Percentiles rank a stretch among this genome's conserved stretches.
phyloP scores from a whole-genome alignment of 2,888 invertebrate genomes.

The Pseudanteris insignis region DNA sequence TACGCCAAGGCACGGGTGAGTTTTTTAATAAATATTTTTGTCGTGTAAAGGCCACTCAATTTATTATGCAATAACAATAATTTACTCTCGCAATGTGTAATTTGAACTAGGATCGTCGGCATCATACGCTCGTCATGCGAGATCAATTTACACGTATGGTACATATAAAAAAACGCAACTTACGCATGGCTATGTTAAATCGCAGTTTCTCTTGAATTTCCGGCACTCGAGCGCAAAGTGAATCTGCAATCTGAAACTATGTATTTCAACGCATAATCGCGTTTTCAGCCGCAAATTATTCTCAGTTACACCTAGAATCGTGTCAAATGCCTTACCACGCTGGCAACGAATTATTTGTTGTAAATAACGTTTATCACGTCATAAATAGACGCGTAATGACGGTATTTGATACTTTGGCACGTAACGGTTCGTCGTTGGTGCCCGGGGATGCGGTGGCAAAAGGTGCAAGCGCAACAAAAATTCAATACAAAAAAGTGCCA shows the following conservation, averaged over 20 bases:
- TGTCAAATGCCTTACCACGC: conserved; percentile 7
- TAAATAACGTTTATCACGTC: conserved; percentile 38
- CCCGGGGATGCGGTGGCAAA: conserved; percentile 9
- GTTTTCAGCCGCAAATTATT: conserved; percentile 3
- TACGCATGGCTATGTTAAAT: conserved; percentile 12
- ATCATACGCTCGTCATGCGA: conserved; percentile 3
- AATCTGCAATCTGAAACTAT: conserved; percentile 26
- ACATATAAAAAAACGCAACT: conserved; percentile 1
- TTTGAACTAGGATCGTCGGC: conserved; percentile 9
- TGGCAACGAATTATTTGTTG: conserved; percentile 25
- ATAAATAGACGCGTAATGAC: conserved; percentile 33
- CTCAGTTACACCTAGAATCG: conserved; percentile 14
- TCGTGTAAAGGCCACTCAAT: conserved; percentile 2
- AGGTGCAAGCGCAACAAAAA: too few relatives aligned
- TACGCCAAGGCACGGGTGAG: too few relatives aligned
- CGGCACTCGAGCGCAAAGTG: conserved; percentile 2
- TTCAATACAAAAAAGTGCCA: too few relatives aligned
- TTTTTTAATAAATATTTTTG: conserved; percentile 13
- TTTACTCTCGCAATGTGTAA: conserved; percentile 8
- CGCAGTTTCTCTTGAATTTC: background rate
- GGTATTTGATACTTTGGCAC: conserved; percentile 37
- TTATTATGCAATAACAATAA: conserved; percentile 16
- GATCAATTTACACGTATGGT: background rate
- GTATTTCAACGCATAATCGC: conserved; percentile 25
- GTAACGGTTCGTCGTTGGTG: conserved; percentile 29